phyloP scores from a whole-genome alignment of 2,888 invertebrate genomes.

The Nomada hirtipes region DNA sequence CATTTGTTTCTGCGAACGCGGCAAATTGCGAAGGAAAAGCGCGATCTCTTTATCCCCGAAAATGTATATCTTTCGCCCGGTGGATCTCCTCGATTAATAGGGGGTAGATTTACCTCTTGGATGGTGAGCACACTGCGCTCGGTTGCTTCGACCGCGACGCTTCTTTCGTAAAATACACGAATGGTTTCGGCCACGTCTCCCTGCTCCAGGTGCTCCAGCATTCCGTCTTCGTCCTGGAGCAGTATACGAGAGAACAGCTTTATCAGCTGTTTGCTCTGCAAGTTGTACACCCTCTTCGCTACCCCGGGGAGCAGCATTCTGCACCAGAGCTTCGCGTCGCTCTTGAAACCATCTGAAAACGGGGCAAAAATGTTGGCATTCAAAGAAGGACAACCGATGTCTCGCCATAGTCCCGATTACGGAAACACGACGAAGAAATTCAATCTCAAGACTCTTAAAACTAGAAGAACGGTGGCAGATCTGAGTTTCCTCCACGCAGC shows the following conservation, averaged over 20 bases:
- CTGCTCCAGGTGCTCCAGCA: constrained; percentile 94
- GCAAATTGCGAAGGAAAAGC: constrained; percentile 21
- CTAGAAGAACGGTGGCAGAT: no score
- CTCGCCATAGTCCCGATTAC: no score
- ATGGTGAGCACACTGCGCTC: constrained; percentile 90
- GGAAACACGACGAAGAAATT: no score
- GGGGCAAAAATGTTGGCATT: no score
- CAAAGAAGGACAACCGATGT: no score
- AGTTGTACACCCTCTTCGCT: constrained; percentile 94
- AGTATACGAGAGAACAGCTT: constrained; percentile 95
- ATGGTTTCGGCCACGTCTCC: constrained; percentile 97
- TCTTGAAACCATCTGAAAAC: constrained; percentile 88
- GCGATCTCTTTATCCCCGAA: constrained; percentile 15
- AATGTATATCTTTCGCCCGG: constrained; percentile 23
- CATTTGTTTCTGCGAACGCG: constrained; percentile 10
- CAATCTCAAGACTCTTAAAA: no score
- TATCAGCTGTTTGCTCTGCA: constrained; percentile 95
- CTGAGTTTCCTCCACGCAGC: no score
- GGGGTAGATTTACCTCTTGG: constrained; percentile 85
- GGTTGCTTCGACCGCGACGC: constrained; percentile 86
- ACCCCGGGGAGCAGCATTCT: constrained; percentile 93
- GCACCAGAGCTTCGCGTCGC: constrained; percentile 92
- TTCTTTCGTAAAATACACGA: constrained; percentile 90
- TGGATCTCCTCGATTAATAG: constrained; percentile 27
- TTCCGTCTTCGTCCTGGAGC: constrained; percentile 89